phyloP scores from a whole-genome alignment of 2,888 invertebrate genomes.

The Eilema depressum region DNA sequence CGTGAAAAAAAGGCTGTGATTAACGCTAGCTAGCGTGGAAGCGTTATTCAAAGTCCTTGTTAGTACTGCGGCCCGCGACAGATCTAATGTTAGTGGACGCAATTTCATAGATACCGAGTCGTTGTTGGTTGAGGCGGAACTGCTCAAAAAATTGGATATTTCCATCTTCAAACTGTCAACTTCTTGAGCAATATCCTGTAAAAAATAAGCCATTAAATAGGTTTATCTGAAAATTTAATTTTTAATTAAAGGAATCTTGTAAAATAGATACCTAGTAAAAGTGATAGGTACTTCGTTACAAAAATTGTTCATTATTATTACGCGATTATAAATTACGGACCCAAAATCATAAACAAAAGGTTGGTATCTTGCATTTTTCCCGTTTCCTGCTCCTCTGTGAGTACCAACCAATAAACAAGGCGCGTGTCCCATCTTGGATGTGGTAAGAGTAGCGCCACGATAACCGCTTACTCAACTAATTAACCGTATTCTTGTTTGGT shows the following conservation, averaged over 20 bases:
- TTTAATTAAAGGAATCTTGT: background rate
- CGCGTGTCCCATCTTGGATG: background rate
- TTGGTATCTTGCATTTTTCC: background rate
- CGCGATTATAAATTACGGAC: no score
- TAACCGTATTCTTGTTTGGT: background rate
- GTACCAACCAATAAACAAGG: background rate
- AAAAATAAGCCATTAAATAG: conserved; percentile 24
- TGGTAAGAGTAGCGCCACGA: background rate
- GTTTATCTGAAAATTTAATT: background rate
- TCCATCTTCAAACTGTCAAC: conserved; percentile 78
- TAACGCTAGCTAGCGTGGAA: background rate
- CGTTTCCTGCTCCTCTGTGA: background rate
- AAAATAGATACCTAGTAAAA: no score
- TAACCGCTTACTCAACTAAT: no score
- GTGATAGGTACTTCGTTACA: no score
- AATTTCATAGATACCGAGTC: conserved; percentile 72
- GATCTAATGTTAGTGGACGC: background rate
- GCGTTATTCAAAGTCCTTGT: background rate
- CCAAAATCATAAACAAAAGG: no score
- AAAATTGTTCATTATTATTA: no score
- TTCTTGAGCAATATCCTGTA: conserved; percentile 75
- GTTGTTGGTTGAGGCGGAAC: conserved; percentile 66
- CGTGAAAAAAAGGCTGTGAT: background rate
- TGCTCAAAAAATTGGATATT: conserved; percentile 75
- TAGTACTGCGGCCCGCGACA: background rate